Base-by-base conservation (phyloP, 2,888 invertebrate species). In the Augochlorella aurata region DNA sequence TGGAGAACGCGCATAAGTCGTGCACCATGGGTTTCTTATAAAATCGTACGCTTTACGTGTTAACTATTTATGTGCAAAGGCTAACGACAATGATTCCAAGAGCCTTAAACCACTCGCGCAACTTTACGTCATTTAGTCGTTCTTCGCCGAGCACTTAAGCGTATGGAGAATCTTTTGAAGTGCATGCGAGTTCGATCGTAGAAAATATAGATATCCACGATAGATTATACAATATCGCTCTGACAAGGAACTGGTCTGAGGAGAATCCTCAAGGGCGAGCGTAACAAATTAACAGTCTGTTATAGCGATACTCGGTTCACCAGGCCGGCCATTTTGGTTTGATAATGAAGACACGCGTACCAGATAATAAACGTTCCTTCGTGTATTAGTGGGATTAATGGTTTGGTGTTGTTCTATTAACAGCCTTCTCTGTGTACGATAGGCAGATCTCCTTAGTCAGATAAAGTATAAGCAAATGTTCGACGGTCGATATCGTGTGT, bases 301-400 rank as follows among this genome's bases (percentile, higher is more conserved):
- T 47, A 58, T 38, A 45, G 49, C 54, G 72, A 65, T 63, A 66
- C 77, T 65, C 65, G 66, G 88, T 88, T 87, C 88, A 73, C 88
- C 87, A 78, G 63, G 67, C 24, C 82, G 66, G 83, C 88, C 88
- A 88, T 88, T 85, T 88, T 88, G 86, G 83, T 86, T 73, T 81
- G 87, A 88, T 88, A 88, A 87, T 83, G 81, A 83, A 83, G 77
- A 72, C 81, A 81, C 80, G 78, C 81, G 63, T 63, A 63, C 24
- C 74, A 85, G 87, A 86, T 85, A 86, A 86, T 76, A 69, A 75
- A 68, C 61, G 84, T 24, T 76, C 49, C 77, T 66, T 67, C 58
- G 21, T 74, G 77, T 83, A 74, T 78, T 63, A 73, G 74, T 61
- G 69, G 76, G 74, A 78, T 84, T 80, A 82, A 78, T 78, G 54